Evolutionary conservation across 2,113 vertebrate species (phyloP).

Genomic region (Pungitius pungitius): DNA sequence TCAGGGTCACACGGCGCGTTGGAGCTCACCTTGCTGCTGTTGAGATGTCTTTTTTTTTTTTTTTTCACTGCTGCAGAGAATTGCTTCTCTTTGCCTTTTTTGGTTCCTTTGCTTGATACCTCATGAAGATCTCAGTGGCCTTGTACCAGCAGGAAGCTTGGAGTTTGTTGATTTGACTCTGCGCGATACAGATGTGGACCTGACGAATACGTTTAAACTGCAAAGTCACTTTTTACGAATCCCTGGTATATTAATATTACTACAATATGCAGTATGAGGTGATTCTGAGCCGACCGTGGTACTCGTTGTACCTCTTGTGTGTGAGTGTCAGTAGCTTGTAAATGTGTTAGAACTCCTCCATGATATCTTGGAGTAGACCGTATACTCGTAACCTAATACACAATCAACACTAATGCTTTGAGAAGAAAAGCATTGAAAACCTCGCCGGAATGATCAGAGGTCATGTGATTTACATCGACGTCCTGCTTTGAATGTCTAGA

Average conservation of each 20-base stretch:
- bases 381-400: conserved; percentile 33
- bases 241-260: conserved; percentile 38
- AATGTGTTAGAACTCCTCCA: conserved; percentile 66
- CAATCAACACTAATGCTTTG: conserved; percentile 39
- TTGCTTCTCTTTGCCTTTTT: conserved; percentile 25
- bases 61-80: conserved; percentile 24
- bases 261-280: conserved; percentile 38
- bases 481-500: conserved; percentile 36
- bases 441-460: conserved; percentile 16
- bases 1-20: conserved; percentile 61
- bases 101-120: conserved; percentile 63
- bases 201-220: conserved; percentile 34
- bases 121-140: conserved; percentile 68
- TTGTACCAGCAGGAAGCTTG: conserved; percentile 57
- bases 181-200: conserved; percentile 47
- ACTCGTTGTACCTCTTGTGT: conserved; percentile 47
- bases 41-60: conserved; percentile 19
- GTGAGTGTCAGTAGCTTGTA: conserved; percentile 49
- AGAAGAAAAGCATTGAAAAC: conserved; percentile 47
- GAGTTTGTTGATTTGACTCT: conserved; percentile 36
- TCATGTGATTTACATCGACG: conserved; percentile 34
- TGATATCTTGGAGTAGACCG: conserved; percentile 62
- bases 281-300: conserved; percentile 56
- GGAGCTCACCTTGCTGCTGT: conserved; percentile 68
- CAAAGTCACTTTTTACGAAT: conserved; percentile 54